A percentile compares a stretch with the other conserved stretches of the same genome.
Evolutionary conservation across 1,140 invertebrate genomes (phyloP).

Genomic region (Bombus waltoni): DNA sequence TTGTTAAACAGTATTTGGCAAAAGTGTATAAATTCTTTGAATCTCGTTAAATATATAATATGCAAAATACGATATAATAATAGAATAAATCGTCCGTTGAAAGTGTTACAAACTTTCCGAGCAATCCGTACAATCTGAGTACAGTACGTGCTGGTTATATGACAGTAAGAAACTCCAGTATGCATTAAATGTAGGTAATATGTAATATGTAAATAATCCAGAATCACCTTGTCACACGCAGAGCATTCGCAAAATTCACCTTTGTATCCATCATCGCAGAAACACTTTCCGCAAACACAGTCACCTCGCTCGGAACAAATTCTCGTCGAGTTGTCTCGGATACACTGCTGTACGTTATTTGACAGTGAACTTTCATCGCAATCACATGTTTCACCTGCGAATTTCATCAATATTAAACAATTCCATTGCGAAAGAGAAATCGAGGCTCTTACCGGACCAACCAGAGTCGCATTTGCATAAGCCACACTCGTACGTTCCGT

Average conservation of each 20-base stretch:
- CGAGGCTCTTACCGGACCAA: constrained; percentile 64
- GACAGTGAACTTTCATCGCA: constrained; percentile 61
- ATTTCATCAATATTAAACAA: neutral
- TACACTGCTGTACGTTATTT: constrained; percentile 64
- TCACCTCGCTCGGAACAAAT: constrained; percentile 69
- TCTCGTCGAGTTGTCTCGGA: constrained; percentile 12
- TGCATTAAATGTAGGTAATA: too few species aligned
- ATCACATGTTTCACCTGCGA: constrained; percentile 67
- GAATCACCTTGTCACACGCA: constrained; percentile 67
- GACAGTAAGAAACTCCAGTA: too few species aligned
- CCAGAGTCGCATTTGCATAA: constrained; percentile 69
- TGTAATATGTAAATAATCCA: neutral
- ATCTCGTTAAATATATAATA: too few species aligned
- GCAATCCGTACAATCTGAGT: too few species aligned
- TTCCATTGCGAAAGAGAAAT: too few species aligned
- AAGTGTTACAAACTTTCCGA: too few species aligned
- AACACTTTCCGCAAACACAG: constrained; percentile 68
- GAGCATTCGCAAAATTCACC: constrained; percentile 72
- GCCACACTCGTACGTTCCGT: constrained; percentile 70
- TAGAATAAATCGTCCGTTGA: too few species aligned
- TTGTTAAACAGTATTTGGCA: neutral
- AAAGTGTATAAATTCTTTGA: too few species aligned
- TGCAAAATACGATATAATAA: too few species aligned
- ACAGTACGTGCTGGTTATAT: too few species aligned
- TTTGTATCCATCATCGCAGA: constrained; percentile 68